These are phyloP conservation scores for Conger conger DNA, from an alignment of 2,113 vertebrate species.

Conservation along the genomic window DNA sequence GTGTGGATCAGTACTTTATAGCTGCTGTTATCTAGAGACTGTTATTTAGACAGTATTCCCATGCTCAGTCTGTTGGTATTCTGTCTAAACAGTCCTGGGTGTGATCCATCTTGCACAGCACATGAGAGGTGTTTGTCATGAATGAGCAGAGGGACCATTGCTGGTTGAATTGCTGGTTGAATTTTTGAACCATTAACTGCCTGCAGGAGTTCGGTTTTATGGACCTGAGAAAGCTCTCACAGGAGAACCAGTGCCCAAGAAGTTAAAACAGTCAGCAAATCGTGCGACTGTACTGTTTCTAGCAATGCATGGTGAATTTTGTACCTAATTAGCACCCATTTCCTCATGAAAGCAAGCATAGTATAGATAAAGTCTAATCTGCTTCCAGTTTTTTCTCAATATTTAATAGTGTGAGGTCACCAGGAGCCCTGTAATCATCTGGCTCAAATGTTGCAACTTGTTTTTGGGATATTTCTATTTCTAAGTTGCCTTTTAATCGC, in stretches of 20 bases:
- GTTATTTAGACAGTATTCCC: neutral
- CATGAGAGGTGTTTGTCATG: neutral
- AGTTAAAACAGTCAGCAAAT: neutral
- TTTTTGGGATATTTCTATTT: too few species aligned
- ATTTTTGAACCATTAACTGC: neutral
- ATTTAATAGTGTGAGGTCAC: conserved; percentile 56
- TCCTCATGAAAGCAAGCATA: neutral
- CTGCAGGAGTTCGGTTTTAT: neutral
- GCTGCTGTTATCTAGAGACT: neutral
- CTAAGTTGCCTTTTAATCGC: too few species aligned
- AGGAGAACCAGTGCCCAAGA: neutral
- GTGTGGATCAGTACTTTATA: neutral
- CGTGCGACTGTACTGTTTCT: neutral
- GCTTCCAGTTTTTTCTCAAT: conserved; percentile 18
- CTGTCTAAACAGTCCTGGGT: neutral
- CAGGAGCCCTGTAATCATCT: conserved; percentile 42
- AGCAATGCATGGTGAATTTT: conserved; percentile 50
- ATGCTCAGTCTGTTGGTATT: neutral
- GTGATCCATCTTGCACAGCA: neutral
- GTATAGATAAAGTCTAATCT: conserved; percentile 47
- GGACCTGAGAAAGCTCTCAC: neutral
- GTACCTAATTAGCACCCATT: conserved; percentile 57
- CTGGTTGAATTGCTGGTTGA: neutral
- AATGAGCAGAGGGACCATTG: neutral
- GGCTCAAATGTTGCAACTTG: neutral